Evolutionary conservation across 2,888 invertebrate genomes (phyloP).

Genomic region (Microctonus brassicae): DNA sequence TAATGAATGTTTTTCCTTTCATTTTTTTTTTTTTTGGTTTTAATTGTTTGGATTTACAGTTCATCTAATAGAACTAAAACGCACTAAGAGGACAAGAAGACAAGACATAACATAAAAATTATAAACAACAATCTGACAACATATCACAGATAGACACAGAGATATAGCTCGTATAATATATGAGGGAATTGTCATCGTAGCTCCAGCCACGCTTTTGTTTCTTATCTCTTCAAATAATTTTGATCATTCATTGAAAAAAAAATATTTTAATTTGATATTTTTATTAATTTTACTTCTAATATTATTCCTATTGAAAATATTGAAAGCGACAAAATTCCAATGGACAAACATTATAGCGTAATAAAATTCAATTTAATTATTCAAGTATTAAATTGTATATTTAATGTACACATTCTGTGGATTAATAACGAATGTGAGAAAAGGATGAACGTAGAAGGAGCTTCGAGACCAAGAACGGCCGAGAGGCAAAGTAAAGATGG

Average conservation of each 20-base stretch:
- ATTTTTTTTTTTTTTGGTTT: slow-evolving; percentile 33
- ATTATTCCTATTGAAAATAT: no score
- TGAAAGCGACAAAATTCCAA: no score
- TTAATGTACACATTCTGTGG: no score
- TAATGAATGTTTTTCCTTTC: slow-evolving; percentile 19
- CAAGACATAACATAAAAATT: slow-evolving; percentile 66
- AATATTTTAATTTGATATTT: no score
- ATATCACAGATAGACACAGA: slow-evolving; percentile 66
- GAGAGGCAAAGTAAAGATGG: slow-evolving; percentile 42
- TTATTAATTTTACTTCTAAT: background rate
- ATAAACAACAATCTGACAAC: slow-evolving; percentile 66
- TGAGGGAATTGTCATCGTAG: slow-evolving; percentile 28
- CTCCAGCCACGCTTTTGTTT: slow-evolving; percentile 39
- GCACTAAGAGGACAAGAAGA: slow-evolving; percentile 65
- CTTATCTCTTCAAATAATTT: no score
- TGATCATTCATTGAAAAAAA: no score
- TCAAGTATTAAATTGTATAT: no score
- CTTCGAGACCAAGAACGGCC: slow-evolving; percentile 39
- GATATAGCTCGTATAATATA: slow-evolving; percentile 58
- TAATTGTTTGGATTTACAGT: slow-evolving; percentile 22
- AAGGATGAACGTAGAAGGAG: slow-evolving; percentile 37
- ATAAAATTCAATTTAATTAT: no score
- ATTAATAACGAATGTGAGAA: background rate
- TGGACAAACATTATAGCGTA: no score
- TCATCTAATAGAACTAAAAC: slow-evolving; percentile 47